Evolutionary conservation across 2,797 vertebrate genomes (phyloP), one percentile per base, ranked within the genome.

Genomic region (Gymnopithys bicolor): DNA sequence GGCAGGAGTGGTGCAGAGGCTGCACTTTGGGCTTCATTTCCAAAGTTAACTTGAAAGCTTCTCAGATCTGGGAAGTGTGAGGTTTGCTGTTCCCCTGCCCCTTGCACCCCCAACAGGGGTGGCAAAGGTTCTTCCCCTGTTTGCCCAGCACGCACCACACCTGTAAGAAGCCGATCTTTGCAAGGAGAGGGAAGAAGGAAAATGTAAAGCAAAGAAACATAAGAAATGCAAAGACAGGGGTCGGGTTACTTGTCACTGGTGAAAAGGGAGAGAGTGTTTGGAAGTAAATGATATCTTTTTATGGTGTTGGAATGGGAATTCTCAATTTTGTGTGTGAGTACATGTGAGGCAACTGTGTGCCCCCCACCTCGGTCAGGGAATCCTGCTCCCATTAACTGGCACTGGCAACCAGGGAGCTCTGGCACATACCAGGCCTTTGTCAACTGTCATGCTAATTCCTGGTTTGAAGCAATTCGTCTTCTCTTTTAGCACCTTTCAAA

Each of bases 391-490:
- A 28, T 62, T 25, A 64, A 45, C 7, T 4, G 67, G 87, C 83
- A 56, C 59, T 77, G 81, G 58, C 80, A 62, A 48, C 19, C 76
- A n/a, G 82, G 19, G 52, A 84, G 87, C 86, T 62, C 76, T 62
- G 90, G 91, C 91, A 73, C 76, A 58, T 3, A 59, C 66, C 69
- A 25, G 51, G 55, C 69, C 90, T 91, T 82, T 92, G 79, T 69
- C 87, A 91, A 88, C 53, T 93, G 90, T 94, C 94, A 96, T 97
- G 94, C 93, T 90, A 95, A 96, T 95, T 83, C 76, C 88, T 33
- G 70, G 5, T 19, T 81, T 89, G 66, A 84, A 95, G 89, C 88
- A 87, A 91, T 90, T 59, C 60, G 67, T 51, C 33, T 43, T 49
- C 71, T 58, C 76, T 81, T 51, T 78, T 12, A 92, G 67, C 87